Conservation (phyloP, 2,113 vertebrate genomes). For the Alosa alosa region DNA sequence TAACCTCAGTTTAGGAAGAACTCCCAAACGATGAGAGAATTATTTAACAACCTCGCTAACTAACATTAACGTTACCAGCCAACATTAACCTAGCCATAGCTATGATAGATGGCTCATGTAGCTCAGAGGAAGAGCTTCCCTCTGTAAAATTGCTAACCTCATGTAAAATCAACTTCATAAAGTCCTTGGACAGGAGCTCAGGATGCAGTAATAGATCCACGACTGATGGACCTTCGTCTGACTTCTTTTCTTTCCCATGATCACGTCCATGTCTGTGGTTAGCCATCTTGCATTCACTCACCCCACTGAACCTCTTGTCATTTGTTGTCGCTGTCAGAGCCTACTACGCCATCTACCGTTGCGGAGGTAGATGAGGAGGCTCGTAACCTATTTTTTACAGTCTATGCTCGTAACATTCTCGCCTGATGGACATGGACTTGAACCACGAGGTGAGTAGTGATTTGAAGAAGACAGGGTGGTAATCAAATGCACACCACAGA, state of each 20-base stretch:
- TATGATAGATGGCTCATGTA: not conserved
- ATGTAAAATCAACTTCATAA: conserved; percentile 61
- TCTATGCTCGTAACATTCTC: not conserved
- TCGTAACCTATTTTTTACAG: too few species aligned
- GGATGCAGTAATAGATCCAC: conserved; percentile 69
- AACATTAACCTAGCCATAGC: not conserved
- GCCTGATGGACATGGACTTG: not conserved
- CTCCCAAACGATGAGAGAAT: too few species aligned
- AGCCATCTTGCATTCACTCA: conserved; percentile 62
- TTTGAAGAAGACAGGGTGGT: not conserved
- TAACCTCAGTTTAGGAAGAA: too few species aligned
- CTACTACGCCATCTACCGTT: not conserved
- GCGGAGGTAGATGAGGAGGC: not conserved
- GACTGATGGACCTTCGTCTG: conserved; percentile 34
- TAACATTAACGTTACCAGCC: too few species aligned
- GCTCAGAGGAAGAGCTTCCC: not conserved
- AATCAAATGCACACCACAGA: not conserved
- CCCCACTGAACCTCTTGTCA: conserved; percentile 42
- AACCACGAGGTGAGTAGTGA: not conserved
- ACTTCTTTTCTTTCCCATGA: conserved; percentile 34
- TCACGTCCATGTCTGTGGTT: conserved; percentile 36
- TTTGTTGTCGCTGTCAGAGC: conserved; percentile 22
- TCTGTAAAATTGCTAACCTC: conserved; percentile 61
- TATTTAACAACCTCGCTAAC: too few species aligned
- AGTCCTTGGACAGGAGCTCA: conserved; percentile 69